Base-by-base conservation (phyloP, 2,888 invertebrate genomes). In the Hecatera dysodea region DNA sequence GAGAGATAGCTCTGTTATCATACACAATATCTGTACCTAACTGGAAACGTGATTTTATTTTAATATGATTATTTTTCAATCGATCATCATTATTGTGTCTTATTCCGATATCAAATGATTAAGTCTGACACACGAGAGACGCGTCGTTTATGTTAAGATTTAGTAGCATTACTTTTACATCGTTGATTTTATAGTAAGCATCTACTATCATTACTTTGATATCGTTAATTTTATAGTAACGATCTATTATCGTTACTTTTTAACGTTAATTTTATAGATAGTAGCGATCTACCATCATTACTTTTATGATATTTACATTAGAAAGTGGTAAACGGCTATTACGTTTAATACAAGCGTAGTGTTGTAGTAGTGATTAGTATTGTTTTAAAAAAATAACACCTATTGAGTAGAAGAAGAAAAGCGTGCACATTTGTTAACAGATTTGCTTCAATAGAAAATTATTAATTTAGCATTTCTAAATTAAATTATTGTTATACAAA, bases 21-120 rank as follows among this genome's bases (percentile, higher is more conserved):
- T 12, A 2, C 9, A 50, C 29, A 55, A 55, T 64, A 78, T 78
- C 78, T 33, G 11, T 33, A 24, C n/a, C 3, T n/a, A 36, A 36
- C 46, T 55, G 57, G 3, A 62, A 46, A 67, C 62, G 69, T 56
- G 79, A 79, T 76, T 76, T 76, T 22, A 29, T 60, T 65, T 50
- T 19, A 67, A 39, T 29, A 3, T 39, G 46, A 60, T 59, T 73
- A 61, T n/a, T 22, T 46, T 39, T 29, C 53, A 39, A 79, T 75
- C 79, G 60, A 79, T 79, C 75, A 78, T 72, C 60, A 60, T 75
- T 78, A 75, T 60, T 72, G n/a, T 71, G 15, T n/a, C 29, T 24
- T 60, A 36, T 17, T 27, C 36, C 42, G 42, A 56, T 68, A 56
- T 44, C 19, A 36, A 36, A 46, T 22, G 76, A 72, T 60, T 33